Conservation (phyloP, 2,888 invertebrate genomes). For the Lepidochitona cinerea region DNA sequence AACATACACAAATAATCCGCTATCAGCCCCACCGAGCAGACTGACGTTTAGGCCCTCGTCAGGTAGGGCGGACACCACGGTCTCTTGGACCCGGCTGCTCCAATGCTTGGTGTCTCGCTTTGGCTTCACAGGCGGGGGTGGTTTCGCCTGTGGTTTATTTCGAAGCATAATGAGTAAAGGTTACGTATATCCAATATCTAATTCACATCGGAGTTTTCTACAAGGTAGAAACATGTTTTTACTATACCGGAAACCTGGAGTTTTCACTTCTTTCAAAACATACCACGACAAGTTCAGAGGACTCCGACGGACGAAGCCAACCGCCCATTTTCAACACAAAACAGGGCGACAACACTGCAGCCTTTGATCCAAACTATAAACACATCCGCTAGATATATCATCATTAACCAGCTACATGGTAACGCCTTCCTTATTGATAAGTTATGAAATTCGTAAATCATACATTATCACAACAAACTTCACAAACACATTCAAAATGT, state of each 20-base stretch:
- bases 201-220: neutral
- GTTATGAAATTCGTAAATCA: neutral
- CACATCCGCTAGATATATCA: neutral
- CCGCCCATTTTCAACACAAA: neutral
- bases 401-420: too few relatives aligned
- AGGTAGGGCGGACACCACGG: conserved; percentile 69
- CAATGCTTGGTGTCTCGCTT: conserved; percentile 65
- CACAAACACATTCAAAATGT: neutral
- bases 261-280: neutral
- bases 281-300: neutral
- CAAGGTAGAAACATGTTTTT: neutral
- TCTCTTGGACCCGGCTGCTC: conserved; percentile 71
- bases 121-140: conserved; percentile 31
- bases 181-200: neutral
- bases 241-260: neutral
- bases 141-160: conserved; percentile 2
- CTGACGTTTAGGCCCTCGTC: conserved; percentile 71
- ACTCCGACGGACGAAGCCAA: too few relatives aligned
- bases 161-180: neutral
- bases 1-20: conserved; percentile 67
- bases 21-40: conserved; percentile 74
- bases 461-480: neutral
- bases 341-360: too few relatives aligned
- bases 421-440: too few relatives aligned
- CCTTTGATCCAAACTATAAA: neutral